A percentile compares a stretch with the other conserved stretches of the same genome.
Conservation (phyloP, 2,797 vertebrate species). For the Spinibarbus caldwelli region DNA sequence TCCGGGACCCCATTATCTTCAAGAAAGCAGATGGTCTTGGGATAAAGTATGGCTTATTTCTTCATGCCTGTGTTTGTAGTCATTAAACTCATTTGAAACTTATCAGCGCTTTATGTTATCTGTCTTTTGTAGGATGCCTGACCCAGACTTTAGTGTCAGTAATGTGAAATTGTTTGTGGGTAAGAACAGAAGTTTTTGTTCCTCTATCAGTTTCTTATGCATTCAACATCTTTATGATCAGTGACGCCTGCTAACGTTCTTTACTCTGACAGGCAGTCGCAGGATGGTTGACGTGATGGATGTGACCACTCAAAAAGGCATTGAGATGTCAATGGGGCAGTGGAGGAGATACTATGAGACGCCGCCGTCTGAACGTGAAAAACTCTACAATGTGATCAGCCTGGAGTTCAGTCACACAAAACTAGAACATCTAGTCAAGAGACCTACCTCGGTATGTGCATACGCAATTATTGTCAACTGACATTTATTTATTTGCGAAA, state of each 20-base stretch:
- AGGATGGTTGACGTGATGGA: conserved; percentile 98
- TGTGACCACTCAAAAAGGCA: conserved; percentile 95
- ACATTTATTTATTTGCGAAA: no score
- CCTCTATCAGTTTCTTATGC: background rate
- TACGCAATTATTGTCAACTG: background rate
- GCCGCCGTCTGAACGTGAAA: conserved; percentile 90
- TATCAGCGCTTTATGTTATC: background rate
- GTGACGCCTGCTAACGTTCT: background rate
- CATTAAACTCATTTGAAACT: background rate
- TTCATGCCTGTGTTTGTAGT: conserved; percentile 19
- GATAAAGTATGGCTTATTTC: conserved; percentile 84
- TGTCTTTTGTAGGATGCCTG: conserved; percentile 79
- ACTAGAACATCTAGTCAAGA: conserved; percentile 94
- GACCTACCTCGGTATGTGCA: conserved; percentile 83
- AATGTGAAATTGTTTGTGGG: conserved; percentile 78
- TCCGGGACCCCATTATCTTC: conserved; percentile 94
- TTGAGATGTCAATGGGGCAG: conserved; percentile 99
- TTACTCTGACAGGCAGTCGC: conserved; percentile 83
- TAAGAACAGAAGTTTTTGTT: conserved; percentile 32
- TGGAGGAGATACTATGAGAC: conserved; percentile 98
- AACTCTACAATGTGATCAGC: conserved; percentile 98
- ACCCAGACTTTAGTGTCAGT: conserved; percentile 84
- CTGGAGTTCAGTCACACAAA: conserved; percentile 98
- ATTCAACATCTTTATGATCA: background rate
- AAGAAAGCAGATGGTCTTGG: conserved; percentile 90